Evolutionary conservation across 2,113 vertebrate genomes (phyloP).

Genomic region (Otis tarda): DNA sequence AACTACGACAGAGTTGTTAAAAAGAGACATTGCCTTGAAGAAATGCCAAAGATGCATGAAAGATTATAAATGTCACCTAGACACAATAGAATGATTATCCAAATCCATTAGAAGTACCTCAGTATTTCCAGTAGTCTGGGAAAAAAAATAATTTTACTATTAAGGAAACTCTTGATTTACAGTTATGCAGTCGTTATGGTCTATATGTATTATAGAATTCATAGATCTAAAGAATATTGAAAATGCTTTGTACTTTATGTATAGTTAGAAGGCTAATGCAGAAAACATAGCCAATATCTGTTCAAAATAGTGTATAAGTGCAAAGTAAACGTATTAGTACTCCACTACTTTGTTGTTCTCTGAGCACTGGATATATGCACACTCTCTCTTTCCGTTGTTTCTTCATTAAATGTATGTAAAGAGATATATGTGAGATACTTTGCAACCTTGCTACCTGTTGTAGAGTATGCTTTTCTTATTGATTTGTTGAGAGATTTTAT

Average conservation of each 20-base stretch:
- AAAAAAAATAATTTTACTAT: background rate
- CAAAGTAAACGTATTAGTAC: background rate
- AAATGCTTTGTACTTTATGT: background rate
- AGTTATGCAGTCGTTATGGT: background rate
- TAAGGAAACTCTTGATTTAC: background rate
- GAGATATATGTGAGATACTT: background rate
- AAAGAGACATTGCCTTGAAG: background rate
- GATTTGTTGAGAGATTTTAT: constrained; percentile 1
- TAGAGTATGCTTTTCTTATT: background rate
- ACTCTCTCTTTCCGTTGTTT: background rate
- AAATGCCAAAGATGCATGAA: background rate
- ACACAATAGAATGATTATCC: background rate
- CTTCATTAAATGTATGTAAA: background rate
- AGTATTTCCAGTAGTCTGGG: background rate
- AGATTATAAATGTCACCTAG: background rate
- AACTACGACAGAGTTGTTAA: background rate
- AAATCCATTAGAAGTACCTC: background rate
- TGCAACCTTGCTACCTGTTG: background rate
- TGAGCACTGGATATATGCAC: background rate
- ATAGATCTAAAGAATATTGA: background rate
- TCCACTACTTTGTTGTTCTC: too few relatives aligned
- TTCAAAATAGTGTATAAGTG: background rate
- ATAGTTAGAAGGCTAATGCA: background rate
- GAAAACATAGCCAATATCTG: background rate
- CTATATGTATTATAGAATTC: background rate